Base-by-base conservation (phyloP, 2,113 vertebrate genomes). In the Salminus brasiliensis region DNA sequence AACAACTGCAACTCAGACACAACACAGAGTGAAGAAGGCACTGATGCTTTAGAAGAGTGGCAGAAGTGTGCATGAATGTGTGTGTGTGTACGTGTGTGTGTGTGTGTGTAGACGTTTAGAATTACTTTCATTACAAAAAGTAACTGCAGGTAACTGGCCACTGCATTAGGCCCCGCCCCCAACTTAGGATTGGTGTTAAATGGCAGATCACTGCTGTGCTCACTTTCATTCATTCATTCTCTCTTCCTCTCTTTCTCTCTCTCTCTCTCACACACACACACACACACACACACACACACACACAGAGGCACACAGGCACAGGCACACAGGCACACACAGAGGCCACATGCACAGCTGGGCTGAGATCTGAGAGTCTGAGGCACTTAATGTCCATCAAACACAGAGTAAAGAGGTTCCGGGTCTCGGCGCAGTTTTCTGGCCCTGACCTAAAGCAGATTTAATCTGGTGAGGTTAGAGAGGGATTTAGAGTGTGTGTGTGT, bases 391-490 rank as follows among this genome's bases (percentile, higher is more conserved):
- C 88, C 45, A 52, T 87, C 89, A 89, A 85, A 85, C 78, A 68
- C 78, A 55, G 63, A 70, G 72, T 52, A 80, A 81, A 86, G 72
- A 74, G 85, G 78, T 86, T 90, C 83, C 77, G 84, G 88, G 86
- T 90, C 89, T 87, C 57, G 81, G 84, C 79, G 82, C 52, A 15
- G 75, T 81, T 87, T 86, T 87, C 81, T 81, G 85, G 78, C 85
- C 78, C 80, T 87, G 86, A 89, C 86, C 77, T 76, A 45, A 69
- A 39, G 53, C 60, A 83, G 18, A 57, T 80, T 67, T 76, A 66
- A 72, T 76, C 45, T 72, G 9, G 45, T 47, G 52, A 68, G 78
- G 78, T 72, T 76, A 77, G 36, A 34, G 78, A 84, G 76, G 78
- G 84, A 81, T 84, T 78, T 67, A 76, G 78, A 83, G 32, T 30